Conservation (phyloP, 1,140 invertebrate genomes). For the Pogonognathellus flavescens region DNA sequence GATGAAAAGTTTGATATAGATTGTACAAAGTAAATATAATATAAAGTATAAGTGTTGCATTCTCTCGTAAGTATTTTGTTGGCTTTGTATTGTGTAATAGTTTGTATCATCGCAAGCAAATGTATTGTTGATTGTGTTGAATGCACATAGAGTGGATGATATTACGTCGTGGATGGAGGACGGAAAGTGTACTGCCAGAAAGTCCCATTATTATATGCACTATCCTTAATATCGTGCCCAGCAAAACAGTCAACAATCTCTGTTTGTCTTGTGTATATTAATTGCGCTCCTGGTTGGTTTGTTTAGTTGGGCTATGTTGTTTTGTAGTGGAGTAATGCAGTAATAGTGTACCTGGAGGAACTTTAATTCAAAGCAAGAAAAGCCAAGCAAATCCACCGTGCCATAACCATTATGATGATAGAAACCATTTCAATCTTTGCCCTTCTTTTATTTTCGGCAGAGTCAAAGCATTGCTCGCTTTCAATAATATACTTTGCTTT, state of each 20-base stretch:
- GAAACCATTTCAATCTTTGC: slow-evolving; percentile 47
- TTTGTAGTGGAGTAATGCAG: neutral
- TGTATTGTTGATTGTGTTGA: slow-evolving; percentile 36
- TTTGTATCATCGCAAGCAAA: slow-evolving; percentile 27
- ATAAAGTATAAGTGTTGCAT: no score
- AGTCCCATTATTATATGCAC: neutral
- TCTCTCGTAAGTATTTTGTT: neutral
- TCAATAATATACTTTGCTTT: slow-evolving; percentile 43
- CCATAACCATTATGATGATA: slow-evolving; percentile 49
- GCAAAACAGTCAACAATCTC: slow-evolving; percentile 18
- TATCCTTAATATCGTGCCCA: neutral
- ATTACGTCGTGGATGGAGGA: neutral
- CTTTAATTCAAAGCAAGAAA: slow-evolving; percentile 37
- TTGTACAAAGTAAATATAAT: no score
- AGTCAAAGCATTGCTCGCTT: slow-evolving; percentile 51
- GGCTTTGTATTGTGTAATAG: slow-evolving; percentile 18
- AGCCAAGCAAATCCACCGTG: slow-evolving; percentile 45
- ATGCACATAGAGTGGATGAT: neutral
- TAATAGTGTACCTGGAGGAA: slow-evolving; percentile 30
- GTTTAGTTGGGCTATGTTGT: neutral
- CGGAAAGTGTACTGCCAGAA: neutral
- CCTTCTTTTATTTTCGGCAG: slow-evolving; percentile 43
- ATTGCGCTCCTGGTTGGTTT: neutral
- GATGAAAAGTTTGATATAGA: no score
- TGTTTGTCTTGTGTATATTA: slow-evolving; percentile 41